Evolutionary conservation across 2,113 vertebrate genomes (phyloP), one percentile per base, ranked within the genome.

Genomic region (Illadopsis cleaveri): DNA sequence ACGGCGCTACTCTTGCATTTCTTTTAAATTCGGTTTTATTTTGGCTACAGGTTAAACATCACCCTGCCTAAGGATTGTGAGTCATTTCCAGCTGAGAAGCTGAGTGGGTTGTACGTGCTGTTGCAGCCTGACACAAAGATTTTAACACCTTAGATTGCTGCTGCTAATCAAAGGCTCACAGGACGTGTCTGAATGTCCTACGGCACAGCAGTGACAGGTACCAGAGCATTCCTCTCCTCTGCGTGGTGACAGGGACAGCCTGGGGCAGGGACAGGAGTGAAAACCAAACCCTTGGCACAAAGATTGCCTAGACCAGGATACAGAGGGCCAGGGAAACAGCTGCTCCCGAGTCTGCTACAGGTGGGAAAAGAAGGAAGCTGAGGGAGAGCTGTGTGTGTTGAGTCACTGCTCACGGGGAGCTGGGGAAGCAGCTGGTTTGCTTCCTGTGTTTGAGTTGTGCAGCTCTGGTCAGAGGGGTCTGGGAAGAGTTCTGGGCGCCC

Each of bases 41-140:
- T 91, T 64, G 73, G 47, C 86, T 85, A 27, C 86, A 92, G 91
- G 96, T 94, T 83, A 70, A 90, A 38, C 70, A 15, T 45, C 77
- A 18, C 58, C 38, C 68, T 66, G 0, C 24, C 12, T 82, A 91
- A 84, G 0, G 42, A 58, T 28, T 76, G 53, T 60, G 90, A 95
- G 75, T 94, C 58, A 73, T 9, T 85, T 70, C 93, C 92, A 94
- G 88, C 71, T 89, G 33, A 33, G 90, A 60, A 88, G 66, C 72
- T 54, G 64, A 93, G 78, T 77, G 58, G 35, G 51, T 78, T 93
- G 84, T 65, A 20, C 35, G 1, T 86, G 3, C 45, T 84, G 75
- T 72, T 81, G 72, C 82, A 92, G 94, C 64, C 47, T 75, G 79
- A 64, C 90, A 91, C 37, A 86, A 80, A 88, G 90, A 82, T 61